phyloP scores from a whole-genome alignment of 2,797 vertebrate genomes.

The Apodemus agrarius region DNA sequence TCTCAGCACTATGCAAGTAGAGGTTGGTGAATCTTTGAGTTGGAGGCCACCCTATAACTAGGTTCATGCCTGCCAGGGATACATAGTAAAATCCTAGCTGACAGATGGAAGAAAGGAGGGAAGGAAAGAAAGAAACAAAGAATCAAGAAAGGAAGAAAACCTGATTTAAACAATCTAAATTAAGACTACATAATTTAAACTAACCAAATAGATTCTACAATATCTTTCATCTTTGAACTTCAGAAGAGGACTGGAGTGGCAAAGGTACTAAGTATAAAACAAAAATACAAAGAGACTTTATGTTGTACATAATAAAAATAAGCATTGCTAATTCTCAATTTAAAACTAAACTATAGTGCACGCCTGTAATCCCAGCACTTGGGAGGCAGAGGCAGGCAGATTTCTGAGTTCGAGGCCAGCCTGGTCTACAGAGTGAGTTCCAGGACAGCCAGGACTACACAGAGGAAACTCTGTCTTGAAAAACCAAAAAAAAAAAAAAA shows the following conservation, averaged over 20 bases:
- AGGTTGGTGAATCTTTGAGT: not conserved
- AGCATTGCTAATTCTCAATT: not conserved
- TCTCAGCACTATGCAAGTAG: not conserved
- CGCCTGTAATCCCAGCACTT: no score
- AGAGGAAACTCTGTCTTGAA: no score
- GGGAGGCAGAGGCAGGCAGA: no score
- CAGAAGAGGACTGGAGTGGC: not conserved
- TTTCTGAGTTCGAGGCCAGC: no score
- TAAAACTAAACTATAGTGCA: conserved; percentile 26
- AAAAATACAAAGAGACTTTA: not conserved
- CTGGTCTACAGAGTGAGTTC: no score
- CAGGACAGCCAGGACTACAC: no score
- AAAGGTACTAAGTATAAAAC: not conserved
- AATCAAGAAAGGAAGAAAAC: not conserved
- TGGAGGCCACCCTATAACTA: not conserved
- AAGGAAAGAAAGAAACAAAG: not conserved
- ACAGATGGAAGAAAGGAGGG: no score
- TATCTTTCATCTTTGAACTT: not conserved
- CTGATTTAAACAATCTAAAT: conserved; percentile 30
- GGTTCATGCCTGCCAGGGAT: not conserved
- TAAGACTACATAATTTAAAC: conserved; percentile 36
- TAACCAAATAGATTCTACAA: not conserved
- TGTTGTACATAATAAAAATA: not conserved
- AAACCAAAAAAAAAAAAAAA: no score
- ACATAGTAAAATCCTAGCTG: not conserved